Evolutionary conservation across 2,113 vertebrate genomes (phyloP).

Genomic region (Rhineura floridana): DNA sequence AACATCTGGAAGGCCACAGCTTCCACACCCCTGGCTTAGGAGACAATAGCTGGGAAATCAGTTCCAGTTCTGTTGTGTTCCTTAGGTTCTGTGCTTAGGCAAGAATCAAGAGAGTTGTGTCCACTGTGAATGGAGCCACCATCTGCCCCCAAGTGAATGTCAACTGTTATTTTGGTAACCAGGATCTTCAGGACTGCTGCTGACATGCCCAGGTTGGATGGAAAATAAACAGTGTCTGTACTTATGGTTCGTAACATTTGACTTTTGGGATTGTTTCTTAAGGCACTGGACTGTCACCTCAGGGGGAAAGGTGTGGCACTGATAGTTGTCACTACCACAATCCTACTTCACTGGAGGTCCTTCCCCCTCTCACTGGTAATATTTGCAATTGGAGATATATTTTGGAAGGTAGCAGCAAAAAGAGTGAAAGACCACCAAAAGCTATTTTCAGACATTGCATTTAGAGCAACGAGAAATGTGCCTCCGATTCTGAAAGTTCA

Average conservation of each 20-base stretch:
- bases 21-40: background rate
- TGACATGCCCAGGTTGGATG: slow-evolving; percentile 25
- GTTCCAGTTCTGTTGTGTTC: slow-evolving; percentile 8
- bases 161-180: background rate
- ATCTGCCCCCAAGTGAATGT: rapidly evolving
- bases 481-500: slow-evolving; percentile 44
- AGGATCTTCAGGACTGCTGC: slow-evolving; percentile 33
- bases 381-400: background rate
- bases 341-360: background rate
- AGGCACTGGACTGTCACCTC: background rate
- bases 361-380: background rate
- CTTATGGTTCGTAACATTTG: background rate
- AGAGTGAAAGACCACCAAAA: slow-evolving; percentile 26
- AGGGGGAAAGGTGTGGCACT: background rate
- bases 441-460: slow-evolving; percentile 24
- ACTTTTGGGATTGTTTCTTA: background rate
- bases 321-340: background rate
- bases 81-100: background rate
- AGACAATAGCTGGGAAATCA: background rate
- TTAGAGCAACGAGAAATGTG: background rate
- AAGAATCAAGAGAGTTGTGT: background rate
- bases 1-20: background rate
- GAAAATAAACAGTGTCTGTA: background rate
- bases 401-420: slow-evolving; percentile 8
- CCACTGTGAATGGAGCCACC: rapidly evolving